These are phyloP conservation scores for Globia sparganii DNA, from an alignment of 2,888 invertebrate species.

Conservation along the genomic window DNA sequence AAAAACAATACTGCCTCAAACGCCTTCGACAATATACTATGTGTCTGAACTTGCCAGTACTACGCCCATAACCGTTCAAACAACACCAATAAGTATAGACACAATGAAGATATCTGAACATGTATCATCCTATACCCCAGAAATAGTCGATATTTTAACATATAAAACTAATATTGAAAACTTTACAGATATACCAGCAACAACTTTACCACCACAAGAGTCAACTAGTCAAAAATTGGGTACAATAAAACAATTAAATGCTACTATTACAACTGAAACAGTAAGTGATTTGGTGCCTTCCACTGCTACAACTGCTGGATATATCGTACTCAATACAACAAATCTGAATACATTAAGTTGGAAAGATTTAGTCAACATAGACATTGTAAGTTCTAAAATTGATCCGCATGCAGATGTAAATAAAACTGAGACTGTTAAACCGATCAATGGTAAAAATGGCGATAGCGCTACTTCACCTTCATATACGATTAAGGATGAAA, in stretches of 20 bases:
- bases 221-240: neutral
- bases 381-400: neutral
- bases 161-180: neutral
- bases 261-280: neutral
- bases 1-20: neutral
- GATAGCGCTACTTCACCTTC: neutral
- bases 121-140: neutral
- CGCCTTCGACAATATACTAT: neutral
- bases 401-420: neutral
- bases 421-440: neutral
- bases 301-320: neutral
- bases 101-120: neutral
- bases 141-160: neutral
- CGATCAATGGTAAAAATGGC: neutral
- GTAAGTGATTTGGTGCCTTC: neutral
- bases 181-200: neutral
- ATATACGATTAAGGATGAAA: neutral
- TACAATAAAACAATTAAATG: neutral
- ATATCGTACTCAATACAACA: neutral
- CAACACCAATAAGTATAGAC: neutral
- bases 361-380: neutral
- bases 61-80: neutral
- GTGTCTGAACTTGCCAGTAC: constrained; percentile 3
- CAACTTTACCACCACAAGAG: neutral
- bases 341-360: constrained; percentile 2